Evolutionary conservation across 2,888 invertebrate genomes (phyloP).

Genomic region (Malthinus flaveolus): DNA sequence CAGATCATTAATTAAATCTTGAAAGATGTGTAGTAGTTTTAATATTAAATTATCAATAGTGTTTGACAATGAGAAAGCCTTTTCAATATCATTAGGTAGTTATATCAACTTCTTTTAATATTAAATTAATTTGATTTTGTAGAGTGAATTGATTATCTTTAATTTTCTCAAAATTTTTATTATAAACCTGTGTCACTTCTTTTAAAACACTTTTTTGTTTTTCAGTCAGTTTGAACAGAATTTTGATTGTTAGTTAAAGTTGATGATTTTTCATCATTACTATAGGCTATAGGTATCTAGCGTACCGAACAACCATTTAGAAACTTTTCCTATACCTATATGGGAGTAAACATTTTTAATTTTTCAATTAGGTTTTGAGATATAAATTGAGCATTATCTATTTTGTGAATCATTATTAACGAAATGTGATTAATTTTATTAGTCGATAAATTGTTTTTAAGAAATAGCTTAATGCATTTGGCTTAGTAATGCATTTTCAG

Average conservation of each 20-base stretch:
- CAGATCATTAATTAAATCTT: neutral
- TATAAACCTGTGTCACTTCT: conserved; percentile 3
- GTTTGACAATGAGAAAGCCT: neutral
- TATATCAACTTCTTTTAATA: too few relatives aligned
- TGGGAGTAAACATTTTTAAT: neutral
- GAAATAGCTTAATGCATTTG: neutral
- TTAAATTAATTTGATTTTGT: neutral
- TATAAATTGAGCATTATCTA: neutral
- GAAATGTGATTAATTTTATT: neutral
- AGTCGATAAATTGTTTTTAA: too few relatives aligned
- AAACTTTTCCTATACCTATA: conserved; percentile 9
- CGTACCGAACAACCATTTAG: conserved; percentile 21
- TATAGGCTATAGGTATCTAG: conserved; percentile 18
- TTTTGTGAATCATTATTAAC: neutral
- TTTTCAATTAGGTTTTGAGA: neutral
- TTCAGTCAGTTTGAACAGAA: neutral
- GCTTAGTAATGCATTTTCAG: neutral
- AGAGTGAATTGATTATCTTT: conserved; percentile 1
- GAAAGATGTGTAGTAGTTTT: neutral
- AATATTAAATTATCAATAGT: neutral
- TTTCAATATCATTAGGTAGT: neutral
- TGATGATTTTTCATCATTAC: conserved; percentile 8
- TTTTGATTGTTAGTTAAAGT: conserved; percentile 13
- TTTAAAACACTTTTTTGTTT: conserved; percentile 5
- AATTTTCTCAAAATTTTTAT: neutral